phyloP scores from a whole-genome alignment of 2,888 invertebrate species.

The Protophormia terraenovae region DNA sequence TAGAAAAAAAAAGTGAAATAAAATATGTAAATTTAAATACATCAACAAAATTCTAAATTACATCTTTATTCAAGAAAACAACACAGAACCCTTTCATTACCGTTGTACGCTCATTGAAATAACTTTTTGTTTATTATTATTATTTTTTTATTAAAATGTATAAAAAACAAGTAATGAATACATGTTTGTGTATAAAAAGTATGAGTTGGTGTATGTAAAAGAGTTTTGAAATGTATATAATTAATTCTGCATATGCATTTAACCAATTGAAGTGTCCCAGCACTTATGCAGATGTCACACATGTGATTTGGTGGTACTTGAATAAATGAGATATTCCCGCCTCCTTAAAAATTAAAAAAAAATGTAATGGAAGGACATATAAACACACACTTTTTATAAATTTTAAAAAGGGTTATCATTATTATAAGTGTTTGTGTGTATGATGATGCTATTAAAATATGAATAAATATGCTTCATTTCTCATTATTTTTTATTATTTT shows the following conservation, averaged over 20 bases:
- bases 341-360: conserved; percentile 29
- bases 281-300: conserved; percentile 67
- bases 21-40: background rate
- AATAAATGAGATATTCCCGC: conserved; percentile 70
- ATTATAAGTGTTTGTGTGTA: no score
- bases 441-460: background rate
- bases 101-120: conserved; percentile 21
- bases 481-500: conserved; percentile 45
- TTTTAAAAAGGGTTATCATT: no score
- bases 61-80: conserved; percentile 20
- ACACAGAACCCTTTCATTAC: conserved; percentile 49
- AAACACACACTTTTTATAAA: no score
- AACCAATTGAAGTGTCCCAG: conserved; percentile 66
- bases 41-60: conserved; percentile 36
- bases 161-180: background rate
- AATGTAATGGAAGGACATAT: background rate
- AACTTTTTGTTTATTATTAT: background rate
- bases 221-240: conserved; percentile 60
- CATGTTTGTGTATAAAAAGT: background rate
- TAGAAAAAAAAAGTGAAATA: no score
- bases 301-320: conserved; percentile 72
- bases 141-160: background rate
- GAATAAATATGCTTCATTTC: conserved; percentile 52
- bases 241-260: conserved; percentile 66
- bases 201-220: conserved; percentile 9